Base-by-base conservation (phyloP, 2,113 vertebrate genomes). In the Cercopithecus mona region DNA sequence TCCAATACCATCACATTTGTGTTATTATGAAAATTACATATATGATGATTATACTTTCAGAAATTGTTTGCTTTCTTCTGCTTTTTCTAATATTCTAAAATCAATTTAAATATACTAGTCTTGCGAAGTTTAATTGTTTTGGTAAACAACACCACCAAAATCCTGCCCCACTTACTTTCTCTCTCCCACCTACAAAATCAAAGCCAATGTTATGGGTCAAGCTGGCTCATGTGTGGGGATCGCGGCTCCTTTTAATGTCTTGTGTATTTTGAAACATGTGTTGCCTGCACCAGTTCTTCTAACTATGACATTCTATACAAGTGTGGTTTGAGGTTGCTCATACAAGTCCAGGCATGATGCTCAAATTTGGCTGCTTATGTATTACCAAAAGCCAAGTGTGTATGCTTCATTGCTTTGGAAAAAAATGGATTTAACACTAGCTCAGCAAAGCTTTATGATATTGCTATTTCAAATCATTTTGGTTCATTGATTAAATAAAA, bases 401-500 rank as follows among this genome's bases (percentile, higher is more conserved):
- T 82, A 82, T 93, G 84, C 61, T 98, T 97, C 75, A 86, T 95
- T 98, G 61, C 6, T 96, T 94, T 98, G 97, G 91, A 93, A 98
- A 98, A 98, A 98, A 97, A 97, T 96, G 90, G 73, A 98, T 97
- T 97, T 85, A 97, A 70, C 48, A 68, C 92, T 85, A 97, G 82
- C 97, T 98, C 91, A 95, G 64, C 68, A 95, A 55, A 97, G 68
- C 92, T 98, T 94, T 95, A 97, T 93, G 80, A 98, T 97, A 97
- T 80, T 97, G 50, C 87, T 97, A 45, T 97, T 98, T 98, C 92
- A 95, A 95, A 96, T 98, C 55, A 98, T 59, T 98, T 98, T 94
- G 83, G 76, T 66, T 94, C 6, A 82, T 75, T 95, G 48, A 90
- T 93, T 89, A 94, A 92, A 91, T 88, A 76, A 79, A 48, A 87